Conservation (phyloP, 2,113 vertebrate genomes). For the Festucalex cinctus region DNA sequence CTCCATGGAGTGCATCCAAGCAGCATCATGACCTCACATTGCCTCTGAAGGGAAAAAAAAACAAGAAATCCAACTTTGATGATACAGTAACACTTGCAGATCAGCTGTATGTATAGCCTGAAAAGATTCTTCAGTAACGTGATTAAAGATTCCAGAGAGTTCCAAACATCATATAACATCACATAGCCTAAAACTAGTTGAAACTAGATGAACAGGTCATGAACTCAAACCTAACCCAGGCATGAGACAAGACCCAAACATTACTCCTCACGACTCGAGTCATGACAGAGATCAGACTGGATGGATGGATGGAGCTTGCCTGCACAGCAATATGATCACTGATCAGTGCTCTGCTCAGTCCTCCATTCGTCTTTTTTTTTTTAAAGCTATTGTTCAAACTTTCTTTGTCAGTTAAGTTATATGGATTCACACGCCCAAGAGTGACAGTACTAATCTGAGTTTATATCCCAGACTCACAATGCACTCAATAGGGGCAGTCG, state of each 20-base stretch:
- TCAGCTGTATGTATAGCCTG: constrained; percentile 26
- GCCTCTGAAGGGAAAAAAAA: constrained; percentile 20
- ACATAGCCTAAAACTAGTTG: no score
- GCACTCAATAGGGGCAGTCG: constrained; percentile 7
- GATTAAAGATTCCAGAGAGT: no score
- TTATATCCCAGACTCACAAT: constrained; percentile 25
- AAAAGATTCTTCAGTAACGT: no score
- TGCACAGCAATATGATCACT: neutral
- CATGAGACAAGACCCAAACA: no score
- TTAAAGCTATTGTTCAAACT: constrained; percentile 1
- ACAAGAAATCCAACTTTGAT: no score
- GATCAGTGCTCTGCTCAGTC: neutral
- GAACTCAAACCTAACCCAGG: no score
- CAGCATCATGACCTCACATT: constrained; percentile 36
- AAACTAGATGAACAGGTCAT: no score
- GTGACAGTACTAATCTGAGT: constrained; percentile 33
- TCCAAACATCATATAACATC: no score
- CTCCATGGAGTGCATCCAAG: constrained; percentile 37
- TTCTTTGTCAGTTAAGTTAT: constrained; percentile 3
- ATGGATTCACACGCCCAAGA: neutral
- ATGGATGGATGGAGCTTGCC: neutral
- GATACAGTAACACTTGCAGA: constrained; percentile 17
- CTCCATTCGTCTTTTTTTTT: constrained; percentile 12
- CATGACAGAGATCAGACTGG: no score
- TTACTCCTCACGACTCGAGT: no score